phyloP scores from a whole-genome alignment of 1,140 invertebrate genomes.

The Parasteatoda tepidariorum region DNA sequence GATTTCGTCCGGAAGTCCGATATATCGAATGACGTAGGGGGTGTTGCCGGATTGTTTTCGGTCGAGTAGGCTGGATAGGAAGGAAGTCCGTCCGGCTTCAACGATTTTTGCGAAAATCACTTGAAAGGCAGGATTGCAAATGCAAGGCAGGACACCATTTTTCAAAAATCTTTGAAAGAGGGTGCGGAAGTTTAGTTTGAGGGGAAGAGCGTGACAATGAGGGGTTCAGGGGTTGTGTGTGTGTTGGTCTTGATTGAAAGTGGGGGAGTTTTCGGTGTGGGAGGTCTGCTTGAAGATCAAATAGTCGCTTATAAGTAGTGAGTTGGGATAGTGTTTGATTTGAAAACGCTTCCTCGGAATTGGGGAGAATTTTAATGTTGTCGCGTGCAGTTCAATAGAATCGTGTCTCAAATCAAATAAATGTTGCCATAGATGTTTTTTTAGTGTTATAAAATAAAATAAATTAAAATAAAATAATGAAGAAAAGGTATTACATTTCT shows the following conservation, averaged over 20 bases:
- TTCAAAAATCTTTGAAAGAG: background rate
- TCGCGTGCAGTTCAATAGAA: background rate
- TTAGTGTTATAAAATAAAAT: background rate
- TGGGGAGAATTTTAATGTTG: background rate
- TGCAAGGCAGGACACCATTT: background rate
- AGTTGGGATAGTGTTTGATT: no score
- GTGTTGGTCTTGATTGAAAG: background rate
- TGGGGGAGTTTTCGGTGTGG: background rate
- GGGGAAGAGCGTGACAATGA: background rate
- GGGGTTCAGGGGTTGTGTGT: background rate
- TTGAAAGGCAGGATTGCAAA: background rate
- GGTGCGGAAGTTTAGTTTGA: background rate
- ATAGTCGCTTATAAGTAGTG: background rate
- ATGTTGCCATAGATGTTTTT: background rate
- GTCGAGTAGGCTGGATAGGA: conserved; percentile 28
- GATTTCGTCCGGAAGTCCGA: conserved; percentile 47
- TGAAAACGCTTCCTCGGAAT: background rate
- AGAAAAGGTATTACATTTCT: no score
- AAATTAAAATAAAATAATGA: background rate
- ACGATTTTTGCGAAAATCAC: background rate
- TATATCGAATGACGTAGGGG: conserved; percentile 30
- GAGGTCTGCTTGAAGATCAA: background rate
- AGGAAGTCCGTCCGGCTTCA: conserved; percentile 31
- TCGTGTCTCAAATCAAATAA: background rate
- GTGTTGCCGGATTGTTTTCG: conserved; percentile 29